Percentiles rank a stretch among this genome's conserved stretches.
phyloP scores from a whole-genome alignment of 2,888 invertebrate species.

The Rhamnusium bicolor region DNA sequence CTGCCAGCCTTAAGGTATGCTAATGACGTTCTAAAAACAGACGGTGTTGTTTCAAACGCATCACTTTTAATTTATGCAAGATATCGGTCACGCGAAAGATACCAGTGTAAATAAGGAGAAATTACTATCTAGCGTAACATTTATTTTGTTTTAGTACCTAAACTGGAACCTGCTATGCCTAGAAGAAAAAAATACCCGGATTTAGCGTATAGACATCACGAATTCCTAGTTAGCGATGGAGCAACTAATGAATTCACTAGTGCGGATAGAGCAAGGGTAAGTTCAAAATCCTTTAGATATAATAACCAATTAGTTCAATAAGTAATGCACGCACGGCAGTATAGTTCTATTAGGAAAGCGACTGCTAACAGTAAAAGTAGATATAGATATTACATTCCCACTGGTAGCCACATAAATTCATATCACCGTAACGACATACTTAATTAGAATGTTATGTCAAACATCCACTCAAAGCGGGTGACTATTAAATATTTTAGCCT shows the following conservation, averaged over 20 bases:
- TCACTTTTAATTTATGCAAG: too few relatives aligned
- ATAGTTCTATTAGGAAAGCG: slow-evolving; percentile 51
- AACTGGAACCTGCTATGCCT: slow-evolving; percentile 88
- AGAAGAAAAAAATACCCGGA: slow-evolving; percentile 92
- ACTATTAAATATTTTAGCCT: background rate
- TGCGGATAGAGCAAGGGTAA: slow-evolving; percentile 79
- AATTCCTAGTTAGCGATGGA: slow-evolving; percentile 79
- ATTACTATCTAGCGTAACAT: background rate
- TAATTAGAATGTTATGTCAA: background rate
- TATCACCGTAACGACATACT: slow-evolving; percentile 36
- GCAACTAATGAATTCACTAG: slow-evolving; percentile 74
- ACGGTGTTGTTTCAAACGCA: too few relatives aligned
- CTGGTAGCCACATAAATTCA: slow-evolving; percentile 48
- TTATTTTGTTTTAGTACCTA: slow-evolving; percentile 66
- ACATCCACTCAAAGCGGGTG: slow-evolving; percentile 21
- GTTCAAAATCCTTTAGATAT: slow-evolving; percentile 40
- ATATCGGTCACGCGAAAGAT: too few relatives aligned
- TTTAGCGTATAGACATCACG: slow-evolving; percentile 89
- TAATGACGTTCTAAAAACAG: too few relatives aligned
- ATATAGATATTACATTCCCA: slow-evolving; percentile 30
- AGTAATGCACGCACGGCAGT: slow-evolving; percentile 47
- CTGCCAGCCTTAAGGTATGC: too few relatives aligned
- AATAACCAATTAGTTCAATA: slow-evolving; percentile 32
- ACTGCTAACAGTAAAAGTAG: slow-evolving; percentile 40
- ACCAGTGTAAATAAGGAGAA: background rate